These are phyloP conservation scores for Nematolebias whitei DNA, from an alignment of 2,113 vertebrate species.

Conservation along the genomic window DNA sequence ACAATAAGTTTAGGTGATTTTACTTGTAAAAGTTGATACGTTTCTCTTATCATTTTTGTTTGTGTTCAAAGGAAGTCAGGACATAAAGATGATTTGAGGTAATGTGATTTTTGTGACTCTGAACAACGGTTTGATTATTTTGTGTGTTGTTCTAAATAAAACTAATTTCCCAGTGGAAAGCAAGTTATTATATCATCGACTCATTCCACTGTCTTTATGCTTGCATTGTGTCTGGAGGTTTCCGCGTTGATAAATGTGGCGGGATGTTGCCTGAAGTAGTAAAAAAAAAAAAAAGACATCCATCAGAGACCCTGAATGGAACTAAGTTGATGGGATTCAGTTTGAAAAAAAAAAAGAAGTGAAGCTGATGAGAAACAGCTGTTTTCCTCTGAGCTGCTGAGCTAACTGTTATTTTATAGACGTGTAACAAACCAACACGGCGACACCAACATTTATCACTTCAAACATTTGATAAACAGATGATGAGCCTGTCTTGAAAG, in stretches of 20 bases:
- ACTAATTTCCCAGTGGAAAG: constrained; percentile 61
- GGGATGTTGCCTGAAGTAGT: neutral
- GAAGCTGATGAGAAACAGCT: constrained; percentile 14
- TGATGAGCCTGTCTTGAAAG: neutral
- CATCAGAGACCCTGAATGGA: constrained; percentile 3
- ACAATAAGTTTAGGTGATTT: neutral
- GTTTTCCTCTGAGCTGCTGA: neutral
- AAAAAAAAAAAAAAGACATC: neutral
- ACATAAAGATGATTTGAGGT: neutral
- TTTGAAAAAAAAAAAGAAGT: neutral
- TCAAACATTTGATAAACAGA: neutral
- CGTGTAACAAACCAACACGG: neutral
- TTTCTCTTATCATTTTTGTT: neutral
- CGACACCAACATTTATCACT: neutral
- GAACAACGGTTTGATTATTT: constrained; percentile 33
- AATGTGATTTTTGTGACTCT: constrained; percentile 6
- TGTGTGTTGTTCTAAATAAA: constrained; percentile 11
- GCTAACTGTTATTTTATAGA: neutral
- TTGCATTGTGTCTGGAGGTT: constrained; percentile 9
- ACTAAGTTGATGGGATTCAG: neutral
- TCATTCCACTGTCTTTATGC: constrained; percentile 1
- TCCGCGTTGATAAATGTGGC: constrained; percentile 15
- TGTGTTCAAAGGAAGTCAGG: neutral
- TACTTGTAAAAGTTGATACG: too few species aligned
- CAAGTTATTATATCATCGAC: constrained; percentile 37